Evolutionary conservation across 2,797 vertebrate genomes (phyloP), one percentile per base, ranked within the genome.

Genomic region (Holocentrus rufus): DNA sequence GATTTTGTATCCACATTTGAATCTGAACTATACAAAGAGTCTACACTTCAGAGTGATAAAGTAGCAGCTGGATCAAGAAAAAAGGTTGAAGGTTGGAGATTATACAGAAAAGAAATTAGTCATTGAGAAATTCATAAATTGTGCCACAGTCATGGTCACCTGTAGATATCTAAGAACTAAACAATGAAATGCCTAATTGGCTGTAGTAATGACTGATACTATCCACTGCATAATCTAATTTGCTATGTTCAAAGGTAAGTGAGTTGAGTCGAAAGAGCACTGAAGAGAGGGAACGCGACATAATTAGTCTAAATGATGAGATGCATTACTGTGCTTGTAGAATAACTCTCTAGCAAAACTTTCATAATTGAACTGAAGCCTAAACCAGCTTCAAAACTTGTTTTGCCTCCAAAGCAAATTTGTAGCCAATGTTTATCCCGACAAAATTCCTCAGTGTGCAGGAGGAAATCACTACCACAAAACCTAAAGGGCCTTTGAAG

Each of bases 391-490:
- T 31, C 71, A 74, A 55, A 83, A 66, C 70, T 73, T 52, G n/a
- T 66, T 81, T 69, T 53, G 20, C 46, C 71, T 88, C 71, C 79
- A 86, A 84, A 88, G 82, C 57, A 85, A 65, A 80, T 79, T 77
- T 81, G 74, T 69, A 85, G 77, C 69, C 69, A 72, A 61, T 82
- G 76, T 82, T 87, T 81, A 82, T 67, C 49, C 74, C 81, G 46
- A 63, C 54, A 81, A 74, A 80, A 81, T 80, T 77, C 58, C 30
- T 59, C 46, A 6, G 69, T 5, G 6, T 57, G 55, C 78, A 71
- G 61, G 20, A 69, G 55, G 53, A 77, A 63, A 79, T 44, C 50
- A 57, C 50, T 25, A 67, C 67, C 80, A 54, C 72, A 79, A 83
- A 87, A 76, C 53, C 65, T 70, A 77, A 52, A 70, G 87, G 47